Evolutionary conservation across 2,113 vertebrate species (phyloP).

Genomic region (Thunnus maccoyii): DNA sequence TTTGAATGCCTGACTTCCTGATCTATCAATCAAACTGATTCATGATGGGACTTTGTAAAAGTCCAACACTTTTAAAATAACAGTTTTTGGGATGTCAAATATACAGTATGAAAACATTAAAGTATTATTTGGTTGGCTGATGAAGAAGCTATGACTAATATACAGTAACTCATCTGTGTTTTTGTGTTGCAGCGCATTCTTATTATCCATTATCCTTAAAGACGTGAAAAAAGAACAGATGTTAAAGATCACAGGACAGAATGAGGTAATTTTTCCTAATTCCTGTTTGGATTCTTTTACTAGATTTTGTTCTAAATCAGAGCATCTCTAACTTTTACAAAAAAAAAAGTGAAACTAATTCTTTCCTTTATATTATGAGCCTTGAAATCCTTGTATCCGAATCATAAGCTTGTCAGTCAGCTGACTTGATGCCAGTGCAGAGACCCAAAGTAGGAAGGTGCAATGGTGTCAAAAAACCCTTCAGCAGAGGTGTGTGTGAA

Average conservation of each 20-base stretch:
- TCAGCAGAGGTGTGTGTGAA: constrained; percentile 14
- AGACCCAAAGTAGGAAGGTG: constrained; percentile 39
- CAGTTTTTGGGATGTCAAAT: constrained; percentile 32
- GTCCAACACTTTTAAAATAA: constrained; percentile 34
- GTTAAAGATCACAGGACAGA: constrained; percentile 2
- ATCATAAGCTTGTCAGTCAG: constrained; percentile 7
- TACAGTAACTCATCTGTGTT: constrained; percentile 51
- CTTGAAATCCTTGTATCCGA: constrained; percentile 18
- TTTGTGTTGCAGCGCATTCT: constrained; percentile 58
- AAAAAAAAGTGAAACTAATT: neutral
- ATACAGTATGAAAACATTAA: constrained; percentile 26
- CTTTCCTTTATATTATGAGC: constrained; percentile 4
- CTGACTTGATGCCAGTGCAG: constrained; percentile 1
- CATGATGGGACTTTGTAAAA: constrained; percentile 27
- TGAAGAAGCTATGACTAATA: constrained; percentile 46
- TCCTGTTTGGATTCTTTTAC: neutral
- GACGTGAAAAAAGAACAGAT: constrained; percentile 16
- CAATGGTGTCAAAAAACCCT: constrained; percentile 32
- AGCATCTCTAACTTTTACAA: constrained; percentile 11
- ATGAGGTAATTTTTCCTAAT: neutral
- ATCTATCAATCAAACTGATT: constrained; percentile 9
- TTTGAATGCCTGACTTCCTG: constrained; percentile 13
- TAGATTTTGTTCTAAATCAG: neutral
- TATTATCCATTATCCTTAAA: constrained; percentile 33
- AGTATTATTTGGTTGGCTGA: constrained; percentile 27